Evolutionary conservation across 2,888 invertebrate genomes (phyloP).

Genomic region (Mythimna impura): DNA sequence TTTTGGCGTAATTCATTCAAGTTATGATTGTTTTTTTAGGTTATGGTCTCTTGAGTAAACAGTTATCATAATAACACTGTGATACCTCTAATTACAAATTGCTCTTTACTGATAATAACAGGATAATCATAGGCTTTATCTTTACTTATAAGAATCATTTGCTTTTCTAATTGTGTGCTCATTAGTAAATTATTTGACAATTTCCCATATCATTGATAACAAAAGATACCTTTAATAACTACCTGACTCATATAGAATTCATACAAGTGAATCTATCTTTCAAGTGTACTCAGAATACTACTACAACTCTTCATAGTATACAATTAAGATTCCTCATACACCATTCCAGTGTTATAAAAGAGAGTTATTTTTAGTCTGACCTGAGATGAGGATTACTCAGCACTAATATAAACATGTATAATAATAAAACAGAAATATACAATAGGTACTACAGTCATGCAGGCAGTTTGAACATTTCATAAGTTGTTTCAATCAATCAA

Average conservation of each 20-base stretch:
- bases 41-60: constrained; percentile 22
- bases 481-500: too few relatives aligned
- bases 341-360: constrained; percentile 1
- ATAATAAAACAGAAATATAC: constrained; percentile 5
- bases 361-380: constrained; percentile 14
- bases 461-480: too few relatives aligned
- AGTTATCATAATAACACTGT: constrained; percentile 3
- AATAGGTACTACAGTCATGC: not conserved
- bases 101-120: constrained; percentile 18
- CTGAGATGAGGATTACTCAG: constrained; percentile 16
- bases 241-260: not conserved
- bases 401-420: constrained; percentile 1
- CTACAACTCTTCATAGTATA: not conserved
- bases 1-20: constrained; percentile 22
- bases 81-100: not conserved
- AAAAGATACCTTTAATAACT: not conserved
- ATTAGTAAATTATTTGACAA: constrained; percentile 19
- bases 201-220: constrained; percentile 4
- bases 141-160: constrained; percentile 16
- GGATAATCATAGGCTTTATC: not conserved
- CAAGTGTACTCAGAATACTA: not conserved
- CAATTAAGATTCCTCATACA: not conserved
- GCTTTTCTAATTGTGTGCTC: constrained; percentile 12
- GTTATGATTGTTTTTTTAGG: constrained; percentile 21
- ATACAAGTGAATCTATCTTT: not conserved